These are phyloP conservation scores for Pectinophora gossypiella DNA, from an alignment of 1,140 invertebrate species.

Conservation along the genomic window DNA sequence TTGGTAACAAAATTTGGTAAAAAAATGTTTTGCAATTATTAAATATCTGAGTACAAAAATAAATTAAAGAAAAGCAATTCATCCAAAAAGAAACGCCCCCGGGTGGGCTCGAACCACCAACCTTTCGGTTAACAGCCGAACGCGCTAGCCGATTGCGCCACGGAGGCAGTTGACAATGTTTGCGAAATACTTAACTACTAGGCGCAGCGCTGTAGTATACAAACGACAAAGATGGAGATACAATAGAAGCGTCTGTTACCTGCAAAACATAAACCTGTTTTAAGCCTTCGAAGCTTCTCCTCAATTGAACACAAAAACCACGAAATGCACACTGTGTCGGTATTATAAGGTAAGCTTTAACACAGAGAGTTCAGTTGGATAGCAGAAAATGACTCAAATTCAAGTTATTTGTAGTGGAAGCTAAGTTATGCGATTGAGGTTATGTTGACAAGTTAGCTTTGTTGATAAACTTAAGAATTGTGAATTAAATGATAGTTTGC, in stretches of 20 bases:
- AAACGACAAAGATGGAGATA: slow-evolving; percentile 49
- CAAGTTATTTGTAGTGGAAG: slow-evolving; percentile 17
- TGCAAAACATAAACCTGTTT: slow-evolving; percentile 60
- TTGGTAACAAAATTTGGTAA: no score
- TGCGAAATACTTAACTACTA: slow-evolving; percentile 23
- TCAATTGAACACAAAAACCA: neutral
- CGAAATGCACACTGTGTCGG: slow-evolving; percentile 10
- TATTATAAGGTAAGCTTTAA: neutral
- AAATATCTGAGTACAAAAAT: neutral
- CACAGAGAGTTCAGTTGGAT: neutral
- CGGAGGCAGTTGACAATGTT: slow-evolving; percentile 75
- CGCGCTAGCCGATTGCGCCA: slow-evolving; percentile 87
- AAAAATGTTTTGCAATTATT: neutral
- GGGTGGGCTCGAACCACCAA: slow-evolving; percentile 92
- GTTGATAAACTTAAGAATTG: neutral
- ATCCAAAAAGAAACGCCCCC: slow-evolving; percentile 71
- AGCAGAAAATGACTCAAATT: neutral
- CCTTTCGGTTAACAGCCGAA: slow-evolving; percentile 89
- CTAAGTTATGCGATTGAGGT: slow-evolving; percentile 47
- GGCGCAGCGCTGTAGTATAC: neutral
- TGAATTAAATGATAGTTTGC: neutral
- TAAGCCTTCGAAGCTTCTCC: slow-evolving; percentile 25
- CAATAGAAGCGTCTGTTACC: slow-evolving; percentile 38
- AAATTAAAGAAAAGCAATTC: neutral
- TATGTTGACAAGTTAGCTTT: slow-evolving; percentile 52